phyloP scores from a whole-genome alignment of 2,113 vertebrate genomes.

The Apteryx owenii region DNA sequence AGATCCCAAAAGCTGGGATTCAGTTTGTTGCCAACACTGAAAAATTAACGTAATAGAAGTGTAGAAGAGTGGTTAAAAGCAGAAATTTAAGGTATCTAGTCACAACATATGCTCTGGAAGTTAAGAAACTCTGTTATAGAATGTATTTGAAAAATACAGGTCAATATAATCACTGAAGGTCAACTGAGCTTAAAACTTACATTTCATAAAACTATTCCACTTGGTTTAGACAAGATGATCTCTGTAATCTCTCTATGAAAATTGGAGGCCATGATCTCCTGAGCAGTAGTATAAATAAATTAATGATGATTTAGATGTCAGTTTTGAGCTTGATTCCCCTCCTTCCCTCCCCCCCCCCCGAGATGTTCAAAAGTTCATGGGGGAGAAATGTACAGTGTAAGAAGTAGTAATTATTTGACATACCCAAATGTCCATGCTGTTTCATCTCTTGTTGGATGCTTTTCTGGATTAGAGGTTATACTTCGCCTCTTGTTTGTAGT shows the following conservation, averaged over 20 bases:
- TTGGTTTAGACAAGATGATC: neutral
- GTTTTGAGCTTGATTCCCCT: neutral
- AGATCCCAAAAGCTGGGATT: neutral
- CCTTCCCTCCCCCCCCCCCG: too few relatives aligned
- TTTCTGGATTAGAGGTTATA: neutral
- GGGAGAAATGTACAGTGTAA: neutral
- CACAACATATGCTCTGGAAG: neutral
- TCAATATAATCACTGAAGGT: neutral
- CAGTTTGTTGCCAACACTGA: neutral
- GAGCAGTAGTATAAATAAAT: neutral
- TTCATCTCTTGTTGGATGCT: neutral
- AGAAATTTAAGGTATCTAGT: neutral
- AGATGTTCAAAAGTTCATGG: neutral
- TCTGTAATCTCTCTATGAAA: neutral
- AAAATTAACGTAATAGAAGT: neutral
- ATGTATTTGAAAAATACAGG: neutral
- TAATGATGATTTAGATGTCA: neutral
- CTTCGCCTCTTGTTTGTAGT: neutral
- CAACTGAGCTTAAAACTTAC: neutral
- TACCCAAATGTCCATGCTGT: neutral
- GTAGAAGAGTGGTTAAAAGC: neutral
- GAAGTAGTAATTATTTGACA: neutral
- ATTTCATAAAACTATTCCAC: neutral
- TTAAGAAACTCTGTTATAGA: neutral
- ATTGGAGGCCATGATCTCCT: neutral